These are phyloP conservation scores for Drosophila rufa DNA, from an alignment of 1,140 invertebrate species.

Conservation along the genomic window DNA sequence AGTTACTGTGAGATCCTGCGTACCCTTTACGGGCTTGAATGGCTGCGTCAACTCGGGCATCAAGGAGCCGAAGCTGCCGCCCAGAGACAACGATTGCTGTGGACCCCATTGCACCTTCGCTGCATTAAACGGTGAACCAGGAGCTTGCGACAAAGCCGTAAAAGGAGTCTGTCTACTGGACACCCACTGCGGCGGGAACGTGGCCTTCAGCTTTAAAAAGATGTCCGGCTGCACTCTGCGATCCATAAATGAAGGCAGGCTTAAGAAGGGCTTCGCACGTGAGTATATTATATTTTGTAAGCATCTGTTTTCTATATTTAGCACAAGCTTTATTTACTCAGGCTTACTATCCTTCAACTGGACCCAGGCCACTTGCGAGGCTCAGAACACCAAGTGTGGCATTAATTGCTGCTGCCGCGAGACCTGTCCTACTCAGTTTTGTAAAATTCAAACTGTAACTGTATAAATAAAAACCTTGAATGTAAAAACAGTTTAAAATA, in stretches of 20 bases:
- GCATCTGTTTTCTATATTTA: neutral
- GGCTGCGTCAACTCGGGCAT: neutral
- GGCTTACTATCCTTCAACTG: slow-evolving; percentile 5
- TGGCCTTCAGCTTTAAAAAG: neutral
- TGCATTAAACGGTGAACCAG: neutral
- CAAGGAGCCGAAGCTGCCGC: slow-evolving; percentile 19
- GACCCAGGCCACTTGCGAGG: neutral
- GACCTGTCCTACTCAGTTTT: slow-evolving; percentile 28
- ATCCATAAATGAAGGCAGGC: neutral
- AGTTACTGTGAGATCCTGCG: slow-evolving; percentile 1
- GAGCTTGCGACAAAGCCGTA: neutral
- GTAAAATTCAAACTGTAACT: slow-evolving; percentile 25
- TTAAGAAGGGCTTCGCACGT: neutral
- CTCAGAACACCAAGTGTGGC: slow-evolving; percentile 18
- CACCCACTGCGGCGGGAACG: slow-evolving; percentile 10
- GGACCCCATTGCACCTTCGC: slow-evolving; percentile 12
- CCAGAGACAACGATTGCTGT: slow-evolving; percentile 38
- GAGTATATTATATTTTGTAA: neutral
- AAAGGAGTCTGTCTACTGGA: slow-evolving; percentile 14
- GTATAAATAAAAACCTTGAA: slow-evolving; percentile 6
- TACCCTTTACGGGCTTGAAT: slow-evolving; percentile 1
- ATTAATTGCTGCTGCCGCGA: slow-evolving; percentile 46
- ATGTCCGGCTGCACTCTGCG: neutral
- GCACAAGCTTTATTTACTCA: neutral
- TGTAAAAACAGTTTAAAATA: too few relatives aligned